Percentiles rank a stretch among this genome's conserved stretches.
phyloP scores from a whole-genome alignment of 1,140 invertebrate species.

The Caenorhabditis latens region DNA sequence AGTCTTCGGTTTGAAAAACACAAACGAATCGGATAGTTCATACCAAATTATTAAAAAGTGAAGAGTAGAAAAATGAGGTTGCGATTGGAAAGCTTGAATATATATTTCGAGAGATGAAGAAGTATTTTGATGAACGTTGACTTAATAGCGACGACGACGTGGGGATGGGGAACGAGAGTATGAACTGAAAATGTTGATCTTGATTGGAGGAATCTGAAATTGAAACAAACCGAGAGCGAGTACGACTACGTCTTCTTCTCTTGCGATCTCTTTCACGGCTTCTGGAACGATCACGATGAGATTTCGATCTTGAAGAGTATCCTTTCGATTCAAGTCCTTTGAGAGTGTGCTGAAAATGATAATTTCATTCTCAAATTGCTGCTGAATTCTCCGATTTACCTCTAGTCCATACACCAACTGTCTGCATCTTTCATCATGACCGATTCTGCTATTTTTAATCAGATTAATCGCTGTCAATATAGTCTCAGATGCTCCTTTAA shows the following conservation, averaged over 20 bases:
- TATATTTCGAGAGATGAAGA: too few species aligned
- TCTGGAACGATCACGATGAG: conserved; percentile 67
- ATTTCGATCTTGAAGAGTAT: conserved; percentile 83
- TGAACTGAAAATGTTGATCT: too few species aligned
- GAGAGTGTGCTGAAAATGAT: too few species aligned
- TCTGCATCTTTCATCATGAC: conserved; percentile 96
- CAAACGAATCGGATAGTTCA: too few species aligned
- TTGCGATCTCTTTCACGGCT: conserved; percentile 70
- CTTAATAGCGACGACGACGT: conserved; percentile 28
- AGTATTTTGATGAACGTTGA: too few species aligned
- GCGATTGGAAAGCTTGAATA: not conserved
- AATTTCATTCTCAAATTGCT: too few species aligned
- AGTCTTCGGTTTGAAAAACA: too few species aligned
- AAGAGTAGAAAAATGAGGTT: conserved; percentile 11
- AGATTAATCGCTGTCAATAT: conserved; percentile 97
- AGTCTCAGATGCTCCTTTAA: conserved; percentile 96
- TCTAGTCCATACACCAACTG: conserved; percentile 87
- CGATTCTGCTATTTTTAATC: conserved; percentile 98
- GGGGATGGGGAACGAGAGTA: conserved; percentile 2
- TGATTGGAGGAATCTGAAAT: too few species aligned
- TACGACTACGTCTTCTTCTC: conserved; percentile 69
- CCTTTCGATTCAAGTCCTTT: conserved; percentile 96
- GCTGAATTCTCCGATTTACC: too few species aligned
- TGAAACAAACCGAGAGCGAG: too few species aligned
- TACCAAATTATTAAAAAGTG: conserved; percentile 31